Percentiles rank a stretch among this genome's conserved stretches.
phyloP scores from a whole-genome alignment of 2,888 invertebrate genomes.

The Drosophila peninsularis region DNA sequence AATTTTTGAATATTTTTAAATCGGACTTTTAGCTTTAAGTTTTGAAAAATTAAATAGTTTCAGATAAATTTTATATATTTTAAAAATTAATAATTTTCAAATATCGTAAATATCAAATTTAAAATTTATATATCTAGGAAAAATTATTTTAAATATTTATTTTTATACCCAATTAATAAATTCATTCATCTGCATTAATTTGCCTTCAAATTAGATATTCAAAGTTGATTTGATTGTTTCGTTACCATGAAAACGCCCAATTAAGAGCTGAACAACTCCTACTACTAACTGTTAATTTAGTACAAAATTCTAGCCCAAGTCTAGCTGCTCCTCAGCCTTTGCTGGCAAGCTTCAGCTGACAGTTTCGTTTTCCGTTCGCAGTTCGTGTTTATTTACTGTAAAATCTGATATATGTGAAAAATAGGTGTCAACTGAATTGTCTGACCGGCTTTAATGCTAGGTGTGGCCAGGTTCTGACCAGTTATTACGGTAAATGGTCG shows the following conservation, averaged over 20 bases:
- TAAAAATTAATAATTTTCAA: too few relatives aligned
- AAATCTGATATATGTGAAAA: slow-evolving; percentile 25
- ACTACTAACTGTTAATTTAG: slow-evolving; percentile 1
- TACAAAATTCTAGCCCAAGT: too few relatives aligned
- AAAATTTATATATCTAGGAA: too few relatives aligned
- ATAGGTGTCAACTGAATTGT: slow-evolving; percentile 69
- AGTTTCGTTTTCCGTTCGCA: slow-evolving; percentile 5
- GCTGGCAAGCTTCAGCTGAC: neutral
- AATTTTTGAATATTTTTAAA: too few relatives aligned
- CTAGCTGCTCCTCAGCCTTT: neutral
- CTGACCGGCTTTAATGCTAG: slow-evolving; percentile 40
- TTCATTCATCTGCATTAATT: too few relatives aligned
- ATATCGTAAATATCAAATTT: too few relatives aligned
- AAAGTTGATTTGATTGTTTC: neutral
- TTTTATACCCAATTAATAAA: neutral
- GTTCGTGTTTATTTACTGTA: slow-evolving; percentile 31
- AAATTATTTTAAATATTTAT: too few relatives aligned
- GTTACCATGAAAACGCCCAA: neutral
- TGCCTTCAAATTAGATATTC: neutral
- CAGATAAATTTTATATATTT: too few relatives aligned
- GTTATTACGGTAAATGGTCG: slow-evolving; percentile 50
- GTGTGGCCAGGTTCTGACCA: slow-evolving; percentile 59
- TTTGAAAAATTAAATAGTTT: too few relatives aligned
- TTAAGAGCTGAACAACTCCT: neutral
- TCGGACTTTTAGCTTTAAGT: too few relatives aligned